Conservation (phyloP, 2,113 vertebrate species). For the Tragelaphus imberbis region DNA sequence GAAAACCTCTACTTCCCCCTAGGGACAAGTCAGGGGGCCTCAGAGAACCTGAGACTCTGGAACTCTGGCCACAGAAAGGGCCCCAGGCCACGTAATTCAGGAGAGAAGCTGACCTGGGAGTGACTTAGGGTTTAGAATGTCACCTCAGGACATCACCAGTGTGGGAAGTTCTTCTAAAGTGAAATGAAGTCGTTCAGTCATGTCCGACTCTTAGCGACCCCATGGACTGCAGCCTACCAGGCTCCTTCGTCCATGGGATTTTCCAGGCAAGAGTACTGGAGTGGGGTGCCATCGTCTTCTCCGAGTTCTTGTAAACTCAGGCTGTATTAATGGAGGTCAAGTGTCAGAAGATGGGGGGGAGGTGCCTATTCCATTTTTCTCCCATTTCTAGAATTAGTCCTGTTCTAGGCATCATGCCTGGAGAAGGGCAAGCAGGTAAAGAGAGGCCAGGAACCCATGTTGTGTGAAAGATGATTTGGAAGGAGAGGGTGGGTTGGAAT, state of each 20-base stretch:
- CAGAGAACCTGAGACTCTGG: not conserved
- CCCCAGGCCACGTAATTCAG: not conserved
- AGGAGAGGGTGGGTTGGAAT: not conserved
- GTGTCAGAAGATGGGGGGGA: not conserved
- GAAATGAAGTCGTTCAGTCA: no score
- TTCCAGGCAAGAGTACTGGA: no score
- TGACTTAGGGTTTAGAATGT: not conserved
- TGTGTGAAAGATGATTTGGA: not conserved
- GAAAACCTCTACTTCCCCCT: not conserved
- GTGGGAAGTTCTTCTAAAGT: not conserved
- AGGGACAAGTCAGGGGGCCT: not conserved
- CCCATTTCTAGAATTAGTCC: not conserved
- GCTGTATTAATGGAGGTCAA: not conserved
- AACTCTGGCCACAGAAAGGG: not conserved
- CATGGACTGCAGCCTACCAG: no score
- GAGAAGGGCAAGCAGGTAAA: not conserved
- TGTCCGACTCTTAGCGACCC: no score
- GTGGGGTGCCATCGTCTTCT: no score
- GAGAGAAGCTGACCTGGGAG: not conserved
- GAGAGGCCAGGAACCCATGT: not conserved
- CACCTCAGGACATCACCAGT: not conserved
- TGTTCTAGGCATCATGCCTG: not conserved
- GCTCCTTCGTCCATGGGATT: no score
- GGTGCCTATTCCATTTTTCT: no score
- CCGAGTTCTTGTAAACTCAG: not conserved